Conservation (phyloP, 2,113 vertebrate genomes). For the Mionectes macconnelli region DNA sequence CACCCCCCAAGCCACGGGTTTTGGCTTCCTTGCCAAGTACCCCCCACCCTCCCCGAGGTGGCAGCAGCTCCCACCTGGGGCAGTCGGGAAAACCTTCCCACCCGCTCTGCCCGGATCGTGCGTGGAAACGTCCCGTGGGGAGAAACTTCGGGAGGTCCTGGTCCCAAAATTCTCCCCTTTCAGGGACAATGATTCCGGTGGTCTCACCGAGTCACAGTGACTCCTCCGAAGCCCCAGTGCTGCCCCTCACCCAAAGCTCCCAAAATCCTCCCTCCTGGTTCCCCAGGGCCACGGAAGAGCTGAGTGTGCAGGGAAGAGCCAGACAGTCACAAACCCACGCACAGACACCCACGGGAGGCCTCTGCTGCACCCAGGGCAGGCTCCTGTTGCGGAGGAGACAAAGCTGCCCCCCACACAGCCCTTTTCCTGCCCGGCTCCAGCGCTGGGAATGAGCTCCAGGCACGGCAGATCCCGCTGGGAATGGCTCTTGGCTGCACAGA, state of each 20-base stretch:
- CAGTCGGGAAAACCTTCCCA: not conserved
- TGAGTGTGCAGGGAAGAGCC: not conserved
- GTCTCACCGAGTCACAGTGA: fast-evolving
- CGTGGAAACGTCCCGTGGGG: too few species aligned
- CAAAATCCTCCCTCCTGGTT: not conserved
- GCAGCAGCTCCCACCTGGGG: not conserved
- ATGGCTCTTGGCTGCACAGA: not conserved
- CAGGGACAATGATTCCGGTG: fast-evolving
- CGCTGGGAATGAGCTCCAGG: not conserved
- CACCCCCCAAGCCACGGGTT: fast-evolving
- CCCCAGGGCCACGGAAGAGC: not conserved
- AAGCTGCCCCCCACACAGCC: not conserved
- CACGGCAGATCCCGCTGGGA: not conserved
- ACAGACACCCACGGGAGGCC: not conserved
- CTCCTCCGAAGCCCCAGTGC: fast-evolving
- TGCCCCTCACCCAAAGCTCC: not conserved
- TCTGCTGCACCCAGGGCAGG: not conserved
- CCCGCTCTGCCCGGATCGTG: not conserved
- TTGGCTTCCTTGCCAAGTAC: not conserved
- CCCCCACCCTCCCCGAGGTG: not conserved
- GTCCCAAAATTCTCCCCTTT: fast-evolving
- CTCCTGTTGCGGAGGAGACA: not conserved
- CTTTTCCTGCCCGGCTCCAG: not conserved
- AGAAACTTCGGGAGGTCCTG: too few species aligned
- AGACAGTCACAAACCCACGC: not conserved